Evolutionary conservation across 2,888 invertebrate species (phyloP).

Genomic region (Ctenicera cuprea): DNA sequence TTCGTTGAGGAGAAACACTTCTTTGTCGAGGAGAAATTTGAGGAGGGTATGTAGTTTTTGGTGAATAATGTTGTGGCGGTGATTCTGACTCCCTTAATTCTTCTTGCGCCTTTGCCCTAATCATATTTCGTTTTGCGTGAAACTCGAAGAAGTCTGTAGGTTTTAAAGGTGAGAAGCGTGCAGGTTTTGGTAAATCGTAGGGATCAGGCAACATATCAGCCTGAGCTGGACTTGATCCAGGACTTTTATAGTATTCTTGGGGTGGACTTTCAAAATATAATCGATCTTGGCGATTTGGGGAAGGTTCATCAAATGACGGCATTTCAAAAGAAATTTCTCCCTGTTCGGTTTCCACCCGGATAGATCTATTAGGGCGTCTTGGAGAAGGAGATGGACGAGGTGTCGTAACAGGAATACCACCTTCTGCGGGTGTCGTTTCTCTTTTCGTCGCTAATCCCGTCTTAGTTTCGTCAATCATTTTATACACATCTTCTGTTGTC

Average conservation of each 20-base stretch:
- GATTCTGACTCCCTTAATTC: too few species aligned
- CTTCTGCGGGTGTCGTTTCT: slow-evolving; percentile 50
- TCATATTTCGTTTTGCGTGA: too few species aligned
- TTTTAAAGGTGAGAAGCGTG: too few species aligned
- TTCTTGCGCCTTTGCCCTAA: too few species aligned
- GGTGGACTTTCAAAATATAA: slow-evolving; percentile 36
- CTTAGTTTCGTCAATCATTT: neutral
- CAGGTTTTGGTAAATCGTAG: slow-evolving; percentile 26
- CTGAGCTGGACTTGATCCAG: slow-evolving; percentile 11
- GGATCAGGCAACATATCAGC: neutral
- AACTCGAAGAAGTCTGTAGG: too few species aligned
- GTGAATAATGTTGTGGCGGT: too few species aligned
- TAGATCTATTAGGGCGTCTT: neutral
- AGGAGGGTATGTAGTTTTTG: too few species aligned
- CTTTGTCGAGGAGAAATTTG: too few species aligned
- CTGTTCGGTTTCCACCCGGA: neutral
- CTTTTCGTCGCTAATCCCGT: slow-evolving; percentile 31
- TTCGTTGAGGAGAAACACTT: too few species aligned
- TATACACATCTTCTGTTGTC: slow-evolving; percentile 25
- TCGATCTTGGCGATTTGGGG: neutral
- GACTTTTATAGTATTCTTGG: slow-evolving; percentile 9
- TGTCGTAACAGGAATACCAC: slow-evolving; percentile 55
- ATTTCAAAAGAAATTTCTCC: slow-evolving; percentile 16
- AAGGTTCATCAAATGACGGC: slow-evolving; percentile 6
- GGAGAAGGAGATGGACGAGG: slow-evolving; percentile 54